Base-by-base conservation (phyloP, 1,140 invertebrate species). In the Lepidotrigona ventralis region DNA sequence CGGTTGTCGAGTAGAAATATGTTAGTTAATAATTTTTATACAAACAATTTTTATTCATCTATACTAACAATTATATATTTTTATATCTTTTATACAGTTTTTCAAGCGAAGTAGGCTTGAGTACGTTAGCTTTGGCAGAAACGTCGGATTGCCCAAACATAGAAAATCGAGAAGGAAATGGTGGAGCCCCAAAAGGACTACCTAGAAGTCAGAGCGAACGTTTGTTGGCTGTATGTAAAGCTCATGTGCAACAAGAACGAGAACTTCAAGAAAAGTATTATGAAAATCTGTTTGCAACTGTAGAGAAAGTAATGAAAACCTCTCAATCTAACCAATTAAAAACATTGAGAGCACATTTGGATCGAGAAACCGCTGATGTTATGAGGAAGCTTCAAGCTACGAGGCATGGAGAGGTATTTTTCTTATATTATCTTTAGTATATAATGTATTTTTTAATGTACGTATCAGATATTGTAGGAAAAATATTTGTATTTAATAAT, bases 191-290 rank as follows among this genome's bases (percentile, higher is more conserved):
- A 4, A 92, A 91, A 72, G 95, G 93, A 54, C 91, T 95, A 19
- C 95, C 94, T 1, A 93, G 96, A 84, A 96, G 95, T 86, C 96
- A 97, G 83, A 96, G 96, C 23, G 96, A 97, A 83, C 94, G 95
- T 26, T 92, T 97, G 87, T 92, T 97, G 23, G 94, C 95, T 1
- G 94, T 97, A 26, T 95, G 95, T 87, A 95, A 95, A 53, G 97
- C 97, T 73, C 97, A 97, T 71, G 95, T 96, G 1, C 93, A 95
- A 56, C 95, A 96, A 72, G 98, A 98, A 93, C 95, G 96, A 33
- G 97, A 98, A 85, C 91, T 98, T 54, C 95, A 97, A 64, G 96
- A 98, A 91, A 97, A 97, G 89, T 98, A 98, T 92, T 97, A 98
- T 90, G 97, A 98, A 81, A 95, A 95, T 79, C 96, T 97, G 83